These are phyloP conservation scores for Nycticryphes semicollaris DNA, from an alignment of 2,113 vertebrate species.

Conservation along the genomic window DNA sequence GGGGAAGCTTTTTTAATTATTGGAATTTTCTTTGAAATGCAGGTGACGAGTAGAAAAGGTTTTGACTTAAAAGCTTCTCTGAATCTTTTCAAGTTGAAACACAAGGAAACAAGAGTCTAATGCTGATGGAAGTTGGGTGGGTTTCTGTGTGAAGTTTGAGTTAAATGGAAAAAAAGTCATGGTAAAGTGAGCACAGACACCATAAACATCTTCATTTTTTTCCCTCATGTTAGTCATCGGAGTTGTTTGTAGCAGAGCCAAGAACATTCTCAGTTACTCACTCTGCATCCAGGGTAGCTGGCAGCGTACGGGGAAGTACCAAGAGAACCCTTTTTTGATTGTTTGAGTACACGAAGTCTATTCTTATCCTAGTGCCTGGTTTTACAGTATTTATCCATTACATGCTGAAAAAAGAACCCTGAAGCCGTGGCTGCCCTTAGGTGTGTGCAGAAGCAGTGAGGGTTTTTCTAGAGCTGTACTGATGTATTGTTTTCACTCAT, in stretches of 20 bases:
- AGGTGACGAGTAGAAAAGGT: neutral
- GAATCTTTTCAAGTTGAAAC: neutral
- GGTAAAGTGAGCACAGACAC: neutral
- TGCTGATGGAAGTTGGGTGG: neutral
- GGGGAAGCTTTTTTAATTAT: neutral
- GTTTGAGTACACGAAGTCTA: neutral
- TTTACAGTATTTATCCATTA: neutral
- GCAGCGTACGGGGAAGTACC: neutral
- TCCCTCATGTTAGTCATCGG: neutral
- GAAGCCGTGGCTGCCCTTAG: neutral
- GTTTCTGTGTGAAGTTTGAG: neutral
- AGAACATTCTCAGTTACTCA: neutral
- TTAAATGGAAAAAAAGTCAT: neutral
- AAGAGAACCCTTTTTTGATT: neutral
- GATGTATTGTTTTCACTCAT: neutral
- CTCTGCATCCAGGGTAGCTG: neutral
- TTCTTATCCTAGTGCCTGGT: neutral
- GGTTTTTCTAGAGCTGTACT: neutral
- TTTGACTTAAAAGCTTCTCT: conserved; percentile 12
- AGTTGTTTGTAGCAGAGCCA: neutral
- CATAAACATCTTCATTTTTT: neutral
- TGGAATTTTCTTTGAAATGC: neutral
- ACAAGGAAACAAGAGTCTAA: neutral
- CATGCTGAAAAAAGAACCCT: neutral
- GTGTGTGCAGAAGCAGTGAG: neutral